These are phyloP conservation scores for Nematopogon swammerdamellus DNA, from an alignment of 2,888 invertebrate genomes.

Conservation along the genomic window DNA sequence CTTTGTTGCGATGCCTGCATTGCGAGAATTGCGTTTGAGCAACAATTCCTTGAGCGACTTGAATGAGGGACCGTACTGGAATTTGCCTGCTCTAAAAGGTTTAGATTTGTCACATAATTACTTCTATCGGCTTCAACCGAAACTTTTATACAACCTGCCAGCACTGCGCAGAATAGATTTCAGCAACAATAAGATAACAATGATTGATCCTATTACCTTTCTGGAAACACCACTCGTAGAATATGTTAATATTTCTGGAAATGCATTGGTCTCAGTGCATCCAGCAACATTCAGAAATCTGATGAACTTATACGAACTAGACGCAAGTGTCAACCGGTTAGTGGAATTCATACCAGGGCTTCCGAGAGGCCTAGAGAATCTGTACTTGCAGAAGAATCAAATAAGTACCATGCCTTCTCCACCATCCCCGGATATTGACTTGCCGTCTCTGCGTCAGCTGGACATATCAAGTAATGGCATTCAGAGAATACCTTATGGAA, in stretches of 20 bases:
- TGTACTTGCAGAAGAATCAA: slow-evolving; percentile 69
- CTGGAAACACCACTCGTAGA: slow-evolving; percentile 70
- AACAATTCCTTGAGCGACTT: slow-evolving; percentile 80
- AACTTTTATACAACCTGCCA: slow-evolving; percentile 71
- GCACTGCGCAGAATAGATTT: slow-evolving; percentile 73
- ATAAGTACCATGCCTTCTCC: slow-evolving; percentile 63
- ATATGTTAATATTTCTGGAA: slow-evolving; percentile 75
- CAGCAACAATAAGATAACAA: slow-evolving; percentile 67
- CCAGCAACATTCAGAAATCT: slow-evolving; percentile 75
- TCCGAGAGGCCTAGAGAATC: slow-evolving; percentile 72
- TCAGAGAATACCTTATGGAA: slow-evolving; percentile 63
- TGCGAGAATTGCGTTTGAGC: slow-evolving; percentile 75
- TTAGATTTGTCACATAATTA: slow-evolving; percentile 76
- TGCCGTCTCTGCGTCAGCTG: slow-evolving; percentile 69
- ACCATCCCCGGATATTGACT: slow-evolving; percentile 65
- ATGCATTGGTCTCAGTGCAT: slow-evolving; percentile 67
- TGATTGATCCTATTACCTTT: slow-evolving; percentile 72
- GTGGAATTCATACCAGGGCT: slow-evolving; percentile 75
- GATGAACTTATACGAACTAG: slow-evolving; percentile 73
- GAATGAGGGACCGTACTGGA: slow-evolving; percentile 76
- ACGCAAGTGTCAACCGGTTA: slow-evolving; percentile 69
- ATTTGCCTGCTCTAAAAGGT: slow-evolving; percentile 79
- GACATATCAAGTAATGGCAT: slow-evolving; percentile 75
- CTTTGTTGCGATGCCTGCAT: slow-evolving; percentile 77
- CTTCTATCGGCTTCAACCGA: slow-evolving; percentile 67